Percentiles rank a stretch among this genome's conserved stretches.
Evolutionary conservation across 1,140 invertebrate species (phyloP).

Genomic region (Zaprionus tsacasi): DNA sequence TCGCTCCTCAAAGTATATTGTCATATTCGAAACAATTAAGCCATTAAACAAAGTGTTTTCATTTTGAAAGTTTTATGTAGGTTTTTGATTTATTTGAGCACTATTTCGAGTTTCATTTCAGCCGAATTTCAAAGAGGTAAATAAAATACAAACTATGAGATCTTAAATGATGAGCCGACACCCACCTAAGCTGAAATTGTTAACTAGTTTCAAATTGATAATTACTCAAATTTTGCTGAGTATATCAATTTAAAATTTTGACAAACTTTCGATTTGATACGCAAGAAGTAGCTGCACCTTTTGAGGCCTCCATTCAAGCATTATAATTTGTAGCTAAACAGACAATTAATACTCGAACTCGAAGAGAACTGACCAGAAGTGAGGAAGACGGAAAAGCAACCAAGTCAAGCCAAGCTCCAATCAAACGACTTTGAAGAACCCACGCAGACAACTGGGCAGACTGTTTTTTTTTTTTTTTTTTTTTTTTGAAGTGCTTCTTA

Average conservation of each 20-base stretch:
- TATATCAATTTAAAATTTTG: constrained; percentile 26
- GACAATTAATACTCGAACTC: constrained; percentile 64
- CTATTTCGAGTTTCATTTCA: too few relatives aligned
- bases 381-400: background rate
- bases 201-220: constrained; percentile 13
- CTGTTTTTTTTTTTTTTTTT: constrained; percentile 36
- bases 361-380: constrained; percentile 30
- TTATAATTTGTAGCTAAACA: constrained; percentile 68
- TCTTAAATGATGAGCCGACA: constrained; percentile 11
- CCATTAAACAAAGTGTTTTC: background rate
- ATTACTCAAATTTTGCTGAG: background rate
- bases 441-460: constrained; percentile 70
- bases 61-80: background rate
- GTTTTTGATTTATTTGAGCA: background rate
- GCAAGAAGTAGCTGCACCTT: constrained; percentile 17
- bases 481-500: constrained; percentile 68
- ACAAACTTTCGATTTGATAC: constrained; percentile 6
- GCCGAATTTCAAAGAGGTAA: background rate
- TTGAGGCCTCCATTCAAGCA: constrained; percentile 28
- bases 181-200: constrained; percentile 40
- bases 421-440: constrained; percentile 72
- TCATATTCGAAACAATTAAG: background rate
- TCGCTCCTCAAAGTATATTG: background rate
- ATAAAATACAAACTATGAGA: background rate
- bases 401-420: constrained; percentile 41